A percentile compares a stretch with the other conserved stretches of the same genome.
These are phyloP conservation scores for Ennomos fuscantarius DNA, from an alignment of 2,888 invertebrate genomes.

Conservation along the genomic window DNA sequence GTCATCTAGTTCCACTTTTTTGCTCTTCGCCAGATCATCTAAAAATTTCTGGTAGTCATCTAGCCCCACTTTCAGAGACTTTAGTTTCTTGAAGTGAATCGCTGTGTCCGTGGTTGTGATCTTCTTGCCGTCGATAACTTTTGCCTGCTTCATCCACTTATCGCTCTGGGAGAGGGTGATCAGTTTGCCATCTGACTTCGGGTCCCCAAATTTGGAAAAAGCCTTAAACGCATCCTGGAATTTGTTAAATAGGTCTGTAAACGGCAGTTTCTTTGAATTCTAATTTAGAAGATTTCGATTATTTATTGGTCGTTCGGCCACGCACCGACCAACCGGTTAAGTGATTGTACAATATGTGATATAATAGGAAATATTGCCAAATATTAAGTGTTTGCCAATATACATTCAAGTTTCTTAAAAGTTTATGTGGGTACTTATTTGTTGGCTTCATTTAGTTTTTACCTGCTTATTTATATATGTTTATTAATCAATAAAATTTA, in stretches of 20 bases:
- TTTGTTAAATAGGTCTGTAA: background rate
- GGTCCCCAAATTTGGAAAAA: slow-evolving; percentile 95
- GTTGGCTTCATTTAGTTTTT: no score
- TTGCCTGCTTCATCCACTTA: slow-evolving; percentile 97
- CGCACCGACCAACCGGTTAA: no score
- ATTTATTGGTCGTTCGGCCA: no score
- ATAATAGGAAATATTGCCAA: no score
- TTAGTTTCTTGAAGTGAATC: slow-evolving; percentile 95
- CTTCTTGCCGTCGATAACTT: slow-evolving; percentile 91
- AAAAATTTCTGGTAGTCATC: slow-evolving; percentile 94
- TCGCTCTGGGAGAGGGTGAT: slow-evolving; percentile 96
- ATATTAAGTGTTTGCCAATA: no score
- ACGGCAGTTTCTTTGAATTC: no score
- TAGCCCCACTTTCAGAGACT: slow-evolving; percentile 90
- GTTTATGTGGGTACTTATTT: no score
- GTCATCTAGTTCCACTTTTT: slow-evolving; percentile 91
- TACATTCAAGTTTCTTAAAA: no score
- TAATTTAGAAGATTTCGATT: no score
- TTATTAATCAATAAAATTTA: no score
- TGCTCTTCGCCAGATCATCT: slow-evolving; percentile 93
- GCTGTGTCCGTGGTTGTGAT: slow-evolving; percentile 96
- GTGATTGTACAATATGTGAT: no score
- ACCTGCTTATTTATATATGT: no score
- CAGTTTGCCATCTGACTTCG: slow-evolving; percentile 92
- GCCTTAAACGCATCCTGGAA: slow-evolving; percentile 90